Base-by-base conservation (phyloP, 2,888 invertebrate species). In the Psylliodes chrysocephalus region DNA sequence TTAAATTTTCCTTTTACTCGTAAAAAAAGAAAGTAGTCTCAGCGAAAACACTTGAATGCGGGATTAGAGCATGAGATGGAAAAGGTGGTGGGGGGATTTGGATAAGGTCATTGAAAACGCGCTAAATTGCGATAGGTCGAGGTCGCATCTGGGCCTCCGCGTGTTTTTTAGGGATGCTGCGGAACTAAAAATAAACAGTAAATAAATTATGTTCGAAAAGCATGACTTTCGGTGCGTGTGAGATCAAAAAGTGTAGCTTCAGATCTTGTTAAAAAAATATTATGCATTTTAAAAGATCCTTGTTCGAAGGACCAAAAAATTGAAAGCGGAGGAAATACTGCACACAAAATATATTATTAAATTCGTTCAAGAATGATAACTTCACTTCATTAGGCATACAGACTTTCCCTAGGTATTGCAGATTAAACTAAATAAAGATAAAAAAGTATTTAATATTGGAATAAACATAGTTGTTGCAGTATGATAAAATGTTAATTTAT, bases 1-100 rank as follows among this genome's bases (percentile, higher is more conserved):
- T 63, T 54, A 63, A 63, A 63, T 59, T 60, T 61, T 42, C 15
- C 54, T 25, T 49, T 54, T 47, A 49, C 40, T 38, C 53, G 38
- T 19, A 22, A 46, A 61, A n/a, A 49, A 55, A 22, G 46, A 60
- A 53, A 55, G 49, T 55, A 49, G 42, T 56, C 52, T 42, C 42
- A 44, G 42, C 15, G 38, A 35, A 38, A 40, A 30, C 49, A 28
- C 49, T 28, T 51, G 22, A 46, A 25, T 18, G 33, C 30, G 15
- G 19, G 35, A 19, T 33, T 49, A 15, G 55, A 42, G 42, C 38
- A 30, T 19, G 22, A 25, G 35, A 46, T 52, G 35, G 54, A 18
- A 7, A 30, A 18, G 2, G 8, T 3, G 10, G 4, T 2, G 38
- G 38, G 15, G 38, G 38, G 14, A 14, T 38, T 38, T 51, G 51